Conservation (phyloP, 2,797 vertebrate species). For the Brotula barbata region DNA sequence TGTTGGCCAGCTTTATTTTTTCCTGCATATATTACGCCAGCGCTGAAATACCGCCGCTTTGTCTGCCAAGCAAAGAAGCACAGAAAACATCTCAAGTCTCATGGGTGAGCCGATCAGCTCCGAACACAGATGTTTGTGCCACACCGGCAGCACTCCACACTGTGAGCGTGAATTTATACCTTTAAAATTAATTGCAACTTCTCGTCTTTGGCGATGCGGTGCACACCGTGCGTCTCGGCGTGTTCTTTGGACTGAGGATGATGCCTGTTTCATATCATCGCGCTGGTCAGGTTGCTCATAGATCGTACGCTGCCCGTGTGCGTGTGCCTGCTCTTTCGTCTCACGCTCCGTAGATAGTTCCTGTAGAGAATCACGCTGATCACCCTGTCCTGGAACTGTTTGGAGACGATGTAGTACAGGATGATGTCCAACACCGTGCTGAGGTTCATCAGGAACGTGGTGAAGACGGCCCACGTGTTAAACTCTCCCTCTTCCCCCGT, state of each 20-base stretch:
- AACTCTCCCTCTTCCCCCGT: slow-evolving; percentile 59
- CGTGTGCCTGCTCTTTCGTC: slow-evolving; percentile 89
- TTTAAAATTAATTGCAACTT: slow-evolving; percentile 68
- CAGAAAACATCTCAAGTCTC: slow-evolving; percentile 68
- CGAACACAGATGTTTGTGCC: slow-evolving; percentile 75
- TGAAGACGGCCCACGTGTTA: slow-evolving; percentile 87
- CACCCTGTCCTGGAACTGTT: slow-evolving; percentile 96
- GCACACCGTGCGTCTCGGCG: neutral
- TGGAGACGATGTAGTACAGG: slow-evolving; percentile 96
- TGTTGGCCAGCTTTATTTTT: slow-evolving; percentile 51
- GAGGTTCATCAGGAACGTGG: slow-evolving; percentile 94
- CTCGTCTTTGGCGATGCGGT: slow-evolving; percentile 52
- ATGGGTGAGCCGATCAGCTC: slow-evolving; percentile 74
- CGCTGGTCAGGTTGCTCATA: slow-evolving; percentile 89
- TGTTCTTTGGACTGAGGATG: neutral
- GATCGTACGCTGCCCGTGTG: slow-evolving; percentile 87
- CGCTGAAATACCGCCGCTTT: slow-evolving; percentile 50
- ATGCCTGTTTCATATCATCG: slow-evolving; percentile 81
- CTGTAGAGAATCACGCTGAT: slow-evolving; percentile 96
- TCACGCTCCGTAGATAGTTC: slow-evolving; percentile 91
- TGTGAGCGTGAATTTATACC: slow-evolving; percentile 71
- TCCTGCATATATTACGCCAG: slow-evolving; percentile 56
- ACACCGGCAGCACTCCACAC: slow-evolving; percentile 72
- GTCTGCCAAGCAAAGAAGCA: slow-evolving; percentile 52
- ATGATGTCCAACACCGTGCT: slow-evolving; percentile 94